A percentile compares a stretch with the other conserved stretches of the same genome.
These are phyloP conservation scores for Coracopsis vasa DNA, from an alignment of 2,113 vertebrate genomes.

Conservation along the genomic window DNA sequence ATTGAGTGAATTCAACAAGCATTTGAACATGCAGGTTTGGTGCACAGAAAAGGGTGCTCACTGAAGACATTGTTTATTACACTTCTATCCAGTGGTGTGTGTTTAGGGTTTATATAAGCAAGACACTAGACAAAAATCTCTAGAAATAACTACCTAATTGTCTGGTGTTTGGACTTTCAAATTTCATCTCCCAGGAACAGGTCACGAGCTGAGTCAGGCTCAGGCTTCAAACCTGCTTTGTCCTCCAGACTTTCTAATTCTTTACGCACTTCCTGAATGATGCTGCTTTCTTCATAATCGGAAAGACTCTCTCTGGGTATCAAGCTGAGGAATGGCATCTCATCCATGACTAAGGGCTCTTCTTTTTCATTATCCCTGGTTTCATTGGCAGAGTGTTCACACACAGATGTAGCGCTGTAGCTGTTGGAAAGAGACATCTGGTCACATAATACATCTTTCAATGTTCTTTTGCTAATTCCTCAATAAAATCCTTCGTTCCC, in stretches of 20 bases:
- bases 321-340: constrained; percentile 47
- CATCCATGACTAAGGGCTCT: background rate
- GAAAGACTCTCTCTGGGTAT: constrained; percentile 32
- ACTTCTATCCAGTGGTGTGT: constrained; percentile 51
- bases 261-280: constrained; percentile 66
- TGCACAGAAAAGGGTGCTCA: background rate
- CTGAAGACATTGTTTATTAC: constrained; percentile 62
- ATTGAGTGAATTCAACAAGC: background rate
- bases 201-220: constrained; percentile 4
- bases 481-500: background rate
- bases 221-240: constrained; percentile 1
- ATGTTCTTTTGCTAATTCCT: background rate
- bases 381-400: constrained; percentile 47
- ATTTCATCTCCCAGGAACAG: constrained; percentile 63
- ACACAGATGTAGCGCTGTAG: constrained; percentile 62
- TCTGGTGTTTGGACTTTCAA: constrained; percentile 13
- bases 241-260: constrained; percentile 71
- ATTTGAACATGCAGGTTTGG: background rate
- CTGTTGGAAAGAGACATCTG: constrained; percentile 44
- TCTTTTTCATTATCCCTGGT: background rate
- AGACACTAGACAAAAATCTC: constrained; percentile 16
- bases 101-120: constrained; percentile 11
- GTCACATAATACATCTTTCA: fast-evolving
- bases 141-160: background rate
- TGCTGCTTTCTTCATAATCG: constrained; percentile 36